Percentiles rank a stretch among this genome's conserved stretches.
Conservation (phyloP, 2,888 invertebrate genomes). For the Conus canariensis region DNA sequence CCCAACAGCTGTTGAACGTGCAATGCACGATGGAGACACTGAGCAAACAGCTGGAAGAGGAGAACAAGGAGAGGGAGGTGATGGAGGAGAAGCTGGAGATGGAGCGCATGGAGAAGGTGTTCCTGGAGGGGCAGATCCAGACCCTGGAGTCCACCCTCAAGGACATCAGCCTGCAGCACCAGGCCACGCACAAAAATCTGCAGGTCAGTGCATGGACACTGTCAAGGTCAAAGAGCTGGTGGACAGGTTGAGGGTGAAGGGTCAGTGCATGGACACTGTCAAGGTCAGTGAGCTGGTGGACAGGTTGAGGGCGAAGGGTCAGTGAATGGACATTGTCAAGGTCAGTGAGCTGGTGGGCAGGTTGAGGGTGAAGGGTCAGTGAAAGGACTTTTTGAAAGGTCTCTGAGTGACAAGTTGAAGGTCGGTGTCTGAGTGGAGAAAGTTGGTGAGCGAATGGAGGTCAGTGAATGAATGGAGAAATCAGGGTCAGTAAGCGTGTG, state of each 20-base stretch:
- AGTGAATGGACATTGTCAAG: neutral
- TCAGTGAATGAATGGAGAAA: too few species aligned
- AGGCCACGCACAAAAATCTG: conserved; percentile 25
- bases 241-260: neutral
- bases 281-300: too few species aligned
- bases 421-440: neutral
- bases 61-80: conserved; percentile 28
- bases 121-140: conserved; percentile 44
- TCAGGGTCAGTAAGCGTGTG: too few species aligned
- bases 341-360: too few species aligned
- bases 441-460: too few species aligned
- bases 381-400: neutral
- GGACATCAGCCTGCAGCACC: conserved; percentile 44
- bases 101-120: conserved; percentile 44
- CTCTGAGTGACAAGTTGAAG: neutral
- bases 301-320: neutral
- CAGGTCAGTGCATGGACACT: conserved; percentile 19
- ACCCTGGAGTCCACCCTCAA: conserved; percentile 42
- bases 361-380: neutral
- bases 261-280: neutral
- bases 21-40: conserved; percentile 31
- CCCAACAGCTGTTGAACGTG: conserved; percentile 3
- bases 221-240: too few species aligned
- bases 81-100: conserved; percentile 53
- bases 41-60: conserved; percentile 36